Percentiles rank a stretch among this genome's conserved stretches.
Evolutionary conservation across 1,140 invertebrate species (phyloP).

Genomic region (Dreissena rostriformis): DNA sequence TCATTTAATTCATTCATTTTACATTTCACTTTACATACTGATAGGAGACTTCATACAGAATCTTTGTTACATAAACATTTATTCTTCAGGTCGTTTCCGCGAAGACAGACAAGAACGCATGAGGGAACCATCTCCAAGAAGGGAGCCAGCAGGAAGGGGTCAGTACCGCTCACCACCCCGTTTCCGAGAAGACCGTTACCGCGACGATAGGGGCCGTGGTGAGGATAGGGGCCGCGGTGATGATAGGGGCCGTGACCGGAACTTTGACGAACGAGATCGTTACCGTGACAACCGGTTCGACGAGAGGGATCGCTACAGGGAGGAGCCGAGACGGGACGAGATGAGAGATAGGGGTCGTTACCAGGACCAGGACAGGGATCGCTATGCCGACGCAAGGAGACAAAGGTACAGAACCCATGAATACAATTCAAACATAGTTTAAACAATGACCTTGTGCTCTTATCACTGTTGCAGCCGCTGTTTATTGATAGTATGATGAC

Average conservation of each 20-base stretch:
- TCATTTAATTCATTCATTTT: no score
- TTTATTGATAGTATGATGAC: no score
- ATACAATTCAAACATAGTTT: background rate
- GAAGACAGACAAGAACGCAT: background rate
- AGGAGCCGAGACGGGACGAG: background rate
- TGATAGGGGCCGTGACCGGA: no score
- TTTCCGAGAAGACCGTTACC: conserved; percentile 16
- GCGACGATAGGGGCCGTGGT: no score
- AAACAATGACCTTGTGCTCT: no score
- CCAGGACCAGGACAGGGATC: background rate
- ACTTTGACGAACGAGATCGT: background rate
- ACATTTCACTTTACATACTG: background rate
- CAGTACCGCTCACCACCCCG: conserved; percentile 18
- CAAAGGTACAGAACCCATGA: conserved; percentile 19
- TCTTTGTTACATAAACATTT: background rate
- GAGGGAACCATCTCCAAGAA: background rate
- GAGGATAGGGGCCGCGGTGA: no score
- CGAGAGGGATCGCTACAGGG: conserved; percentile 13
- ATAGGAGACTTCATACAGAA: background rate
- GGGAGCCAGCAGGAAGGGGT: background rate
- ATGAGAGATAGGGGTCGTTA: background rate
- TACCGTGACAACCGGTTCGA: background rate
- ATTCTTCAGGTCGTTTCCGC: background rate
- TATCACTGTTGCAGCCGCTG: no score
- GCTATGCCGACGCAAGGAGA: conserved; percentile 23